phyloP scores from a whole-genome alignment of 30 jellyfish, hydroid and myxozoan species.

The Aurelia sp. region DNA sequence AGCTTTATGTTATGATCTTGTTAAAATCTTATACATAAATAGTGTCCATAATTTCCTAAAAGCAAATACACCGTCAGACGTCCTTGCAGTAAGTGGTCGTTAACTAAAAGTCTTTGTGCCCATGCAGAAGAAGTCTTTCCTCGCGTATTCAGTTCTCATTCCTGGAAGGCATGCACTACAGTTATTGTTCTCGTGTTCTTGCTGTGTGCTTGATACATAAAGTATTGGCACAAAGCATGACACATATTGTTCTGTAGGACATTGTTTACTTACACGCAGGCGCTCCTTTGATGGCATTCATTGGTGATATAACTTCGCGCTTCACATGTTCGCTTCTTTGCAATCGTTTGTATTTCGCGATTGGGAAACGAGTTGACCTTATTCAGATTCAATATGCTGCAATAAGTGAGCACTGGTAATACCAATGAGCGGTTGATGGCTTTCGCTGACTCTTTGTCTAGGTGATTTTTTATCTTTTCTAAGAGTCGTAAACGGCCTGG shows the following conservation, averaged over 20 bases:
- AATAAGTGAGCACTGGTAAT: too few relatives aligned
- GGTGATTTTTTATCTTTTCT: too few relatives aligned
- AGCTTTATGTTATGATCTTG: not conserved
- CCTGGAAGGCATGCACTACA: conserved; percentile 59
- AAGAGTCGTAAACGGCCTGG: too few relatives aligned
- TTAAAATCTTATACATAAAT: conserved; percentile 42
- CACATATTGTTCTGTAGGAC: conserved; percentile 55
- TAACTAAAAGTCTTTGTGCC: conserved; percentile 57
- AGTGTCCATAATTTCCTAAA: conserved; percentile 39
- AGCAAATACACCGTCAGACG: conserved; percentile 49
- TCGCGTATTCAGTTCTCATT: conserved; percentile 55
- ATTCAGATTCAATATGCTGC: too few relatives aligned
- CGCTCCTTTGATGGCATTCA: not conserved
- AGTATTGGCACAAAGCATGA: conserved; percentile 42
- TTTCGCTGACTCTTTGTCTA: too few relatives aligned
- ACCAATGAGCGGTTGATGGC: too few relatives aligned
- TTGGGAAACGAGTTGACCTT: too few relatives aligned
- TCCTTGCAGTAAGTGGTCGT: conserved; percentile 60
- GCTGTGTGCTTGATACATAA: conserved; percentile 38
- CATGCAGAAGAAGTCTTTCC: conserved; percentile 61
- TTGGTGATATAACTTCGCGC: too few relatives aligned
- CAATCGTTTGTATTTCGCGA: too few relatives aligned
- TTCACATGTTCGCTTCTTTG: too few relatives aligned
- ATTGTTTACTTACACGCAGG: conserved; percentile 38
- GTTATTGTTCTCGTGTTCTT: conserved; percentile 39